Base-by-base conservation (phyloP, 2,797 vertebrate species). In the Hoplostethus atlanticus region DNA sequence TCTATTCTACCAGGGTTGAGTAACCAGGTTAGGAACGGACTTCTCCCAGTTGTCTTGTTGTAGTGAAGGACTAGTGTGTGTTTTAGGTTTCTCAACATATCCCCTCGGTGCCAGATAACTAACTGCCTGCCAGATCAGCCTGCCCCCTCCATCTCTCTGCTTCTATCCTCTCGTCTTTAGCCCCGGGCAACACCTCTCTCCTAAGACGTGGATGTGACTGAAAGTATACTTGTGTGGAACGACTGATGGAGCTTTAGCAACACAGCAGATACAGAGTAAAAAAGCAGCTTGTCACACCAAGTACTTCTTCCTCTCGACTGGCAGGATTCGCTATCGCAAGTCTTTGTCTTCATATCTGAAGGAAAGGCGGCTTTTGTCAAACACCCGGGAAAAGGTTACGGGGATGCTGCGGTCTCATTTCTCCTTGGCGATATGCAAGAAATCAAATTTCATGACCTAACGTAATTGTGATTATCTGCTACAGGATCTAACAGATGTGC, bases 281-380 rank as follows among this genome's bases (percentile, higher is more conserved):
- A 91, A 89, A 83, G 81, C 80, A 83, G 76, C 79, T 83, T 82
- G 86, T 87, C 85, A 86, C 59, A 79, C 63, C 52, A 59, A 85
- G 71, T 77, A 62, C 58, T 68, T 70, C 71, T 9, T 64, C 40
- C n/a, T 71, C 64, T 69, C 61, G 80, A 84, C 89, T 81, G 78
- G 74, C 51, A 84, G 21, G 77, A 87, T 91, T 83, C 89, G 66
- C 79, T 87, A 83, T 88, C 84, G 70, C 71, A 81, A 64, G 78
- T 53, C 62, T 87, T 84, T 82, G 81, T 86, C 83, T 87, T 85
- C 47, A 71, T 74, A 84, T 85, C 84, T 80, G 76, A 80, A 64
- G 60, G 71, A 86, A 80, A 76, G 64, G 69, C 59, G 40, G 69
- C 64, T 81, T 70, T 66, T 76, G 71, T 85, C 82, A 83, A 76